Conservation (phyloP, 1,140 invertebrate species). For the Platyscapa corneri region DNA sequence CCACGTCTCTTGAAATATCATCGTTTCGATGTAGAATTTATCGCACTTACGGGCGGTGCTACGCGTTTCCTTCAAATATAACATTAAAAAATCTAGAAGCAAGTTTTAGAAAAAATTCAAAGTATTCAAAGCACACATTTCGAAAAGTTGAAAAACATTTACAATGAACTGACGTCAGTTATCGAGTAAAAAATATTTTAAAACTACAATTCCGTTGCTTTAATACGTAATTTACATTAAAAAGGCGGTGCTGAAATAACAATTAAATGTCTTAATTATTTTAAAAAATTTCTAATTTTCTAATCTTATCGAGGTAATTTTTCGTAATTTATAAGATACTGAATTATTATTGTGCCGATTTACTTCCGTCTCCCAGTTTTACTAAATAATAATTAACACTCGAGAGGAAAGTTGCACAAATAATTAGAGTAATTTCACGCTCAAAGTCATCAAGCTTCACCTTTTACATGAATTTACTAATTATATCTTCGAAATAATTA, state of each 20-base stretch:
- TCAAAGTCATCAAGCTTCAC: neutral
- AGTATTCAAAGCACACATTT: too few species aligned
- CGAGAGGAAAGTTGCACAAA: neutral
- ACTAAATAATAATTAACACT: too few species aligned
- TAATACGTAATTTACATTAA: neutral
- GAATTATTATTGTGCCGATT: too few species aligned
- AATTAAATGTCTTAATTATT: neutral
- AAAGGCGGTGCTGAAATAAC: neutral
- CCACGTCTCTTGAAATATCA: conserved; percentile 1
- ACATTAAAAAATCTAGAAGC: neutral
- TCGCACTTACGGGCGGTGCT: neutral
- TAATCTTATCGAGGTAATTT: too few species aligned
- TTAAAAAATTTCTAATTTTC: neutral
- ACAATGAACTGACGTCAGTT: too few species aligned
- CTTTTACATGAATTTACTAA: neutral
- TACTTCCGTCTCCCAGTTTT: too few species aligned
- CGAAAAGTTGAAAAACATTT: too few species aligned
- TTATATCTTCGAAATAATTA: neutral
- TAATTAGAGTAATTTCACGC: neutral
- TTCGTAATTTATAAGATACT: too few species aligned
- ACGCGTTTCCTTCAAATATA: neutral
- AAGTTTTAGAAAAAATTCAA: neutral
- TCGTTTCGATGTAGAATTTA: neutral
- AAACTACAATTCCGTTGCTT: neutral
- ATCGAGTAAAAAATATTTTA: too few species aligned